Evolutionary conservation across 2,888 invertebrate genomes (phyloP).

Genomic region (Mayetiola destructor): DNA sequence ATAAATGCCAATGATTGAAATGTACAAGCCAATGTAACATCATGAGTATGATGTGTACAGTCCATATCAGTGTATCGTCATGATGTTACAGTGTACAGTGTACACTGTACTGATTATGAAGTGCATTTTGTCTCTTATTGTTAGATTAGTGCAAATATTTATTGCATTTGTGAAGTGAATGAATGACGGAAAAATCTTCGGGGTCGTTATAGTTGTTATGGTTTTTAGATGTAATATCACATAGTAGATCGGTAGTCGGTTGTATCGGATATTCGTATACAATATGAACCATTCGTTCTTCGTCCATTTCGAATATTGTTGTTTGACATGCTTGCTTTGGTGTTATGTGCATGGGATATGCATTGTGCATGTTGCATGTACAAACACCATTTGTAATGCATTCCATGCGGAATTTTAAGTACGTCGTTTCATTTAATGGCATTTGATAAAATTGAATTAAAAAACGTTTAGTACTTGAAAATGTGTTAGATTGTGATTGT

Average conservation of each 20-base stretch:
- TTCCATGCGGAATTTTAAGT: slow-evolving; percentile 11
- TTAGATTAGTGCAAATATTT: slow-evolving; percentile 7
- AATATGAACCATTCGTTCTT: too few species aligned
- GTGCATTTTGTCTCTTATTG: too few species aligned
- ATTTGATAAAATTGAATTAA: slow-evolving; percentile 14
- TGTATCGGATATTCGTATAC: too few species aligned
- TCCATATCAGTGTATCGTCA: too few species aligned
- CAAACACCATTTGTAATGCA: slow-evolving; percentile 2
- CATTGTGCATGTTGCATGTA: background rate
- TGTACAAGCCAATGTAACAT: too few species aligned
- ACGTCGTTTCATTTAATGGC: slow-evolving; percentile 8
- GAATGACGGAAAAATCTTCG: slow-evolving; percentile 7
- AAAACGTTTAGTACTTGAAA: slow-evolving; percentile 9
- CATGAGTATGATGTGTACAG: too few species aligned
- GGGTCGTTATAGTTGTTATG: background rate
- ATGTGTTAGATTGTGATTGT: slow-evolving; percentile 4
- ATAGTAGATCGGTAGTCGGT: too few species aligned
- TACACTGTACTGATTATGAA: background rate
- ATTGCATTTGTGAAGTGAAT: background rate
- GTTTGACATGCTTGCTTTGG: too few species aligned
- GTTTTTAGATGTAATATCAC: too few species aligned
- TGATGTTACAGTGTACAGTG: background rate
- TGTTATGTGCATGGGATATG: background rate
- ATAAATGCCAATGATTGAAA: background rate
- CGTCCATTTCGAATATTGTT: too few species aligned